Base-by-base conservation (phyloP, 1,140 invertebrate genomes). In the Scaptomyza hsui region DNA sequence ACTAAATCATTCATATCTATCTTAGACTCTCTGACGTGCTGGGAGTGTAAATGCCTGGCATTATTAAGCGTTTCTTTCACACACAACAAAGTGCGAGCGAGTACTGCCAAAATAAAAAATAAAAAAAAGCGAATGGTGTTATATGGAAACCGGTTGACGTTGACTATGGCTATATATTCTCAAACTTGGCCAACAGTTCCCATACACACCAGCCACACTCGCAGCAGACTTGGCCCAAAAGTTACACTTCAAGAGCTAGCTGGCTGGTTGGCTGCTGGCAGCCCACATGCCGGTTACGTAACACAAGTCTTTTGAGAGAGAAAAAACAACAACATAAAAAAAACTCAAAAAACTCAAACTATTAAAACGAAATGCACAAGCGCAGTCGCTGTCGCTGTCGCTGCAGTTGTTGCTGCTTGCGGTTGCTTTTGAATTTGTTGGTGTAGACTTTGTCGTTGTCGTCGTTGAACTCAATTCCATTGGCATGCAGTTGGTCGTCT, bases 1-100 rank as follows among this genome's bases (percentile, higher is more conserved):
- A 75, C 82, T 72, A 81, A 80, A 86, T 86, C 70, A 85, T 77
- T 85, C 81, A 81, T 85, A 75, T 81, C 72, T 5, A 9, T 29
- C 26, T 29, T 29, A 1, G 59, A 6, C 19, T 21, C n/a, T 29
- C 41, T 18, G 41, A 16, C 21, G 16, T 47, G 42, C 42, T 26
- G 18, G 42, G 57, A 69, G 69, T 65, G 44, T 45, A 26, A 47
- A 26, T 47, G 45, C 21, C 6, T 47, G 18, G 18, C 18, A 6
- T 24, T 26, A 13, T 26, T 13, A 12, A 18, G 39, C 55, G 41
- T 56, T 56, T 56, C 12, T 21, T 49, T 48, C 15, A 16, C 13
- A 37, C 10, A n/a, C 16, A 37, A 52, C 49, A 21, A 57, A 65
- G 37, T 63, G 65, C 26, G 26, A 29, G 9, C 48, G 60, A 61